Base-by-base conservation (phyloP, 2,797 vertebrate species). In the Bovichtus diacanthus region DNA sequence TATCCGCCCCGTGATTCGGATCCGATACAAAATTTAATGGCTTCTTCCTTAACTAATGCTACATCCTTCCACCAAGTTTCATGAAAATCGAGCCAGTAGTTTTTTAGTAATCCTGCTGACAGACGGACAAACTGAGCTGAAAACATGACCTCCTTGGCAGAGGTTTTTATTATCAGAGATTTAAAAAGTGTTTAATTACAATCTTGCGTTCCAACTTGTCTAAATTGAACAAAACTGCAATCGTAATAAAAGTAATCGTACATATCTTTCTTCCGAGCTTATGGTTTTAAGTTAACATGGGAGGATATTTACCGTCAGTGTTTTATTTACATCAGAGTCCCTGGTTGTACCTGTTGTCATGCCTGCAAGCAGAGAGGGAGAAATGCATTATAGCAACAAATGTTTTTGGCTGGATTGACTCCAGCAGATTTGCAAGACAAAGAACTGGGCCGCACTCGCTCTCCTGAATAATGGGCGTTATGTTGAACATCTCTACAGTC, bases 401-500 rank as follows among this genome's bases (percentile, higher is more conserved):
- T 67, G 39, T 43, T 51, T 65, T 51, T 46, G 23, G 12, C 23
- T 59, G 25, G 31, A 16, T n/a, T 49, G 19, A 67, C 23, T 43
- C 38, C 31, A 70, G 9, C 16, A 36, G 19, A 50, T 78, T 61
- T 69, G 43, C 34, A 78, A 72, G 9, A 49, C 54, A 71, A 74
- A 73, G 31, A 69, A 29, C n/a, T 18, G 59, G 38, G 38, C 34
- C 41, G 59, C 19, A 0, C 21, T 50, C 12, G 1, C 44, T 18
- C 38, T 43, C 13, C 25, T 15, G 13, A 50, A 21, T 60, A 39
- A 78, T 58, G 19, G 47, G 36, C 50, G 56, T 61, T 47, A 34
- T 64, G 38, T 50, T 55, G 4, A 46, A 43, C 34, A 51, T 53
- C 19, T 39, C 19, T 59, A 31, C 4, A 19, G 38, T 51, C 31